Percentiles rank a stretch among this genome's conserved stretches.
Conservation (phyloP, 2,113 vertebrate species). For the Haemorhous mexicanus region DNA sequence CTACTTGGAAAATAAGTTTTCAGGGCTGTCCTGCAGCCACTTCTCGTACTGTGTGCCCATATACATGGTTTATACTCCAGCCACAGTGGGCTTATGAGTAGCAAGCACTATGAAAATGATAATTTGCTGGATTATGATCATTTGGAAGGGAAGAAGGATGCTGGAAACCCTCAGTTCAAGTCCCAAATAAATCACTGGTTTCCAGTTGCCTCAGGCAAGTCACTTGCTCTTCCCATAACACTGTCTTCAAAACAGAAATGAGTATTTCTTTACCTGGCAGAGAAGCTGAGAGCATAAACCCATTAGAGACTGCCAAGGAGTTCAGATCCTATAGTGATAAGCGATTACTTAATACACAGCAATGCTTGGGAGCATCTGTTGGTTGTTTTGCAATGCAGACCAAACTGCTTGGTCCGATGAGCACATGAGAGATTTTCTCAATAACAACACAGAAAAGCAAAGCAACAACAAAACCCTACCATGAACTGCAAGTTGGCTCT, state of each 20-base stretch:
- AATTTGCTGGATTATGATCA: neutral
- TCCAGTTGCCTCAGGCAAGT: neutral
- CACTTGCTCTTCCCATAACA: neutral
- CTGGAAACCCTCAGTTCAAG: neutral
- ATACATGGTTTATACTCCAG: neutral
- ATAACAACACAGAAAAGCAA: neutral
- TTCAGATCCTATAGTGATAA: constrained; percentile 21
- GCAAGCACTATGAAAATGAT: neutral
- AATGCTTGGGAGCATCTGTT: neutral
- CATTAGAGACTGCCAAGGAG: neutral
- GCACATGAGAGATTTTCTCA: neutral
- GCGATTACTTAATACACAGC: neutral
- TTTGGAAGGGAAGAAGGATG: neutral
- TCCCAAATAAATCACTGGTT: neutral
- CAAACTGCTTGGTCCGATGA: neutral
- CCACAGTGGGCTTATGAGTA: neutral
- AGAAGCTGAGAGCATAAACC: neutral
- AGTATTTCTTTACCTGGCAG: neutral
- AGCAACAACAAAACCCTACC: neutral
- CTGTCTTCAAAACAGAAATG: neutral
- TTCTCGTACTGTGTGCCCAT: neutral
- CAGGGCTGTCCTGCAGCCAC: neutral
- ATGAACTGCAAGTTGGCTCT: neutral
- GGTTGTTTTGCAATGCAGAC: neutral
- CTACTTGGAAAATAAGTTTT: neutral